phyloP scores from a whole-genome alignment of 1,140 invertebrate species.

The Pemphigus obesinymphae region DNA sequence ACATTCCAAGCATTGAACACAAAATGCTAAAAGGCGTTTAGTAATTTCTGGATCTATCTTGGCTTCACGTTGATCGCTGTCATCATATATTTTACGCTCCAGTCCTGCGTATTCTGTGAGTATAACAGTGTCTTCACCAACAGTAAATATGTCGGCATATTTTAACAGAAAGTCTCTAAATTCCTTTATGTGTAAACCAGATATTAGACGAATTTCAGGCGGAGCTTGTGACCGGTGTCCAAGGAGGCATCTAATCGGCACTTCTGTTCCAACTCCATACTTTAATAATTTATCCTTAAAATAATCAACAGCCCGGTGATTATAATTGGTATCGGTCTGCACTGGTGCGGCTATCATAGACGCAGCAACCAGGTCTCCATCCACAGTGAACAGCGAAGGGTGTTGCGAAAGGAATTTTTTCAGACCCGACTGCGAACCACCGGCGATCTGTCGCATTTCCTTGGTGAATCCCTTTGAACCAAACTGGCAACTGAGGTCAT shows the following conservation, averaged over 20 bases:
- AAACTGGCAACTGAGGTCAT: constrained; percentile 94
- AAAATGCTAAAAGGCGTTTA: constrained; percentile 69
- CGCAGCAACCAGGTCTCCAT: constrained; percentile 86
- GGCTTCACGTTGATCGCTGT: constrained; percentile 60
- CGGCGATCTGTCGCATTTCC: constrained; percentile 91
- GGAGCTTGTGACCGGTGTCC: constrained; percentile 91
- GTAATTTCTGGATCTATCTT: constrained; percentile 76
- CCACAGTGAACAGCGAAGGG: constrained; percentile 84
- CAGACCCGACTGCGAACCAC: constrained; percentile 86
- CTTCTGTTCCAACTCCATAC: constrained; percentile 82
- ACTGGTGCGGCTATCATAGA: constrained; percentile 56
- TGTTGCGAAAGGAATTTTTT: constrained; percentile 88
- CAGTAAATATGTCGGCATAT: constrained; percentile 80
- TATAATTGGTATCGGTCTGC: constrained; percentile 61
- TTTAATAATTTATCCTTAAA: constrained; percentile 85
- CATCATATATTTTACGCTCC: constrained; percentile 57
- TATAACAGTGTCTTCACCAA: constrained; percentile 80
- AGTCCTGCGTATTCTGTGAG: constrained; percentile 61
- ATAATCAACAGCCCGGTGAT: constrained; percentile 88
- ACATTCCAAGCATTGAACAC: constrained; percentile 69
- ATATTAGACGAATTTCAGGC: constrained; percentile 91
- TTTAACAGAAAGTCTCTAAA: constrained; percentile 85
- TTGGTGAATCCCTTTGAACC: constrained; percentile 93
- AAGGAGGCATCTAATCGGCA: constrained; percentile 86
- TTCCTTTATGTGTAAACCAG: constrained; percentile 87